Evolutionary conservation across 2,888 invertebrate species (phyloP).

Genomic region (Scaptomyza cyrtandrae): DNA sequence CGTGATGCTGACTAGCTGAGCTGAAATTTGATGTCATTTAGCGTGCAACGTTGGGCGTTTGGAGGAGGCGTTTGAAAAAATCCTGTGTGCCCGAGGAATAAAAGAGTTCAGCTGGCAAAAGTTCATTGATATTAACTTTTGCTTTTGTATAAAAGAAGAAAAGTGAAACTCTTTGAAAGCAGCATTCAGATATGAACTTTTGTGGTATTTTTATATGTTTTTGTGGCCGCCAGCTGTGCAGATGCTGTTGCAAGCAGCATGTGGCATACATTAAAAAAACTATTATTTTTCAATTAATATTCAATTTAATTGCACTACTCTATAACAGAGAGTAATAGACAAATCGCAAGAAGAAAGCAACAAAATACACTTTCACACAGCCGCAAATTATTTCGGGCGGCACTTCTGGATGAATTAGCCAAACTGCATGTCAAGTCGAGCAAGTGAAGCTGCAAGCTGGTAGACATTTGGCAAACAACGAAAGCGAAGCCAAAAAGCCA

Average conservation of each 20-base stretch:
- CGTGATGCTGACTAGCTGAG: slow-evolving; percentile 40
- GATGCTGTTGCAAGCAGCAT: slow-evolving; percentile 43
- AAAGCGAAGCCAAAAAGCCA: slow-evolving; percentile 67
- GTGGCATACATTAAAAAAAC: slow-evolving; percentile 37
- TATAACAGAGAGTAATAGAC: slow-evolving; percentile 15
- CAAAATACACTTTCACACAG: slow-evolving; percentile 71
- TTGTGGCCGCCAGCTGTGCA: slow-evolving; percentile 59
- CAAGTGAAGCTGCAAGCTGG: slow-evolving; percentile 57
- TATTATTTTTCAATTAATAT: slow-evolving; percentile 78
- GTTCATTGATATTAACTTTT: slow-evolving; percentile 73
- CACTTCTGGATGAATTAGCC: slow-evolving; percentile 77
- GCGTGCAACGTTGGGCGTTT: slow-evolving; percentile 38
- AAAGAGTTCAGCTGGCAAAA: slow-evolving; percentile 56
- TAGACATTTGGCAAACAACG: slow-evolving; percentile 70
- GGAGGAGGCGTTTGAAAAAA: slow-evolving; percentile 24
- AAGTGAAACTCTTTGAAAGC: slow-evolving; percentile 72
- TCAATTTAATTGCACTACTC: slow-evolving; percentile 68
- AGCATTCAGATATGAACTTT: slow-evolving; percentile 58
- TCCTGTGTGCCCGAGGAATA: slow-evolving; percentile 46
- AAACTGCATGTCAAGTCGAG: slow-evolving; percentile 68
- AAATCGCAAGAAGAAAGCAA: slow-evolving; percentile 42
- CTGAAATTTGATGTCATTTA: slow-evolving; percentile 52
- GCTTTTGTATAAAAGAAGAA: slow-evolving; percentile 19
- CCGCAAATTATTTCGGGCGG: slow-evolving; percentile 76
- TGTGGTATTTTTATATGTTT: slow-evolving; percentile 6